phyloP scores from a whole-genome alignment of 2,888 invertebrate species.

The Limulus polyphemus region DNA sequence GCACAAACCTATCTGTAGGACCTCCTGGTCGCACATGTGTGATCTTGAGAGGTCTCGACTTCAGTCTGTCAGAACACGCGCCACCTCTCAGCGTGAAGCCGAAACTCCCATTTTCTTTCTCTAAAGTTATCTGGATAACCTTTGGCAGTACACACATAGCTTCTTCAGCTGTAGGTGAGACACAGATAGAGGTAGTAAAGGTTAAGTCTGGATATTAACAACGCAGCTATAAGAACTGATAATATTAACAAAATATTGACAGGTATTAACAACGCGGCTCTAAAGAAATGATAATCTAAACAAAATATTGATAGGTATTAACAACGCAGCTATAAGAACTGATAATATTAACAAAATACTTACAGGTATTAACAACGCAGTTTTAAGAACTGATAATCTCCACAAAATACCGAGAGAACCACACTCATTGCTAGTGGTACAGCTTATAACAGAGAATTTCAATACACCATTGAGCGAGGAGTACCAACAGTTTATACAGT shows the following conservation, averaged over 20 bases:
- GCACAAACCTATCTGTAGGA: constrained; percentile 57
- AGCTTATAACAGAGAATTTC: no score
- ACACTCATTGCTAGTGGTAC: constrained; percentile 18
- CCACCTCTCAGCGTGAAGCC: constrained; percentile 79
- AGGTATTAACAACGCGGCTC: neutral
- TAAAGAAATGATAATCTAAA: no score
- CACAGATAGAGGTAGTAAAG: neutral
- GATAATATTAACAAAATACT: no score
- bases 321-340: no score
- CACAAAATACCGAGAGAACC: neutral
- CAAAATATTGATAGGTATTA: no score
- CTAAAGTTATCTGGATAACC: constrained; percentile 51
- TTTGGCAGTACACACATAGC: constrained; percentile 16
- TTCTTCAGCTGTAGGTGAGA: constrained; percentile 5
- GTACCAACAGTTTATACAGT: no score
- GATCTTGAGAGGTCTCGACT: constrained; percentile 61
- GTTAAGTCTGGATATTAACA: no score
- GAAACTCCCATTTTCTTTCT: constrained; percentile 65
- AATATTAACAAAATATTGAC: no score
- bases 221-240: neutral
- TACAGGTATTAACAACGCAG: no score
- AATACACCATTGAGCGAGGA: no score
- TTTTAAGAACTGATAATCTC: no score
- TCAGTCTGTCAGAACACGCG: constrained; percentile 50
- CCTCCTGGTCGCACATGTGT: constrained; percentile 78